phyloP scores from a whole-genome alignment of 2,113 vertebrate species.

The Hippopotamus amphibius region DNA sequence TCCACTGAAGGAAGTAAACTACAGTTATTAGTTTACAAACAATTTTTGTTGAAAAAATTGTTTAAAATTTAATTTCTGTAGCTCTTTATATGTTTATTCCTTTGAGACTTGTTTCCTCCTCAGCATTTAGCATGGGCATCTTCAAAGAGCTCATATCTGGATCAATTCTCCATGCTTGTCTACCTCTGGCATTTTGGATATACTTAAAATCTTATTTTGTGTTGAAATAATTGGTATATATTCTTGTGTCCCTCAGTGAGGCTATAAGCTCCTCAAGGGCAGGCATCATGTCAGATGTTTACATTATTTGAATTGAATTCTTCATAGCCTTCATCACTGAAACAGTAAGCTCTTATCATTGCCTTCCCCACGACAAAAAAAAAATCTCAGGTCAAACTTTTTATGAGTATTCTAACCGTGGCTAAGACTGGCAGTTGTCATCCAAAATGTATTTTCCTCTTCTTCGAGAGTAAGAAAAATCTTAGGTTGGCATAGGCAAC shows the following conservation, averaged over 20 bases:
- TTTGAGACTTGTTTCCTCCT: conserved; percentile 43
- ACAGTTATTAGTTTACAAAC: not conserved
- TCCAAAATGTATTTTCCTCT: not conserved
- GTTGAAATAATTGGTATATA: not conserved
- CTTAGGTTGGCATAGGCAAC: not conserved
- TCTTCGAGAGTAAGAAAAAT: conserved; percentile 3
- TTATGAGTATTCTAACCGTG: not conserved
- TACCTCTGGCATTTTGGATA: not conserved
- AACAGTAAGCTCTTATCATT: conserved; percentile 12
- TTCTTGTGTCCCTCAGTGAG: not conserved
- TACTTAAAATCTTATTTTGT: conserved; percentile 12
- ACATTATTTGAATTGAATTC: conserved; percentile 24
- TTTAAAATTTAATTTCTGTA: not conserved
- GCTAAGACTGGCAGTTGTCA: not conserved
- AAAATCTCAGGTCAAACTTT: not conserved
- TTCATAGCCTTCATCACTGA: not conserved
- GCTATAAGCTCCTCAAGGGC: not conserved
- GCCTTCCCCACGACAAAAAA: not conserved
- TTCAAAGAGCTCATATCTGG: not conserved
- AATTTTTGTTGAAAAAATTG: not conserved
- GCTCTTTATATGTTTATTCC: not conserved
- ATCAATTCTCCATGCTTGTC: not conserved
- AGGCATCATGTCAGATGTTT: not conserved
- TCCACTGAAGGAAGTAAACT: not conserved
- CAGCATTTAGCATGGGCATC: not conserved